A percentile compares a stretch with the other conserved stretches of the same genome.
Conservation (phyloP, 2,888 invertebrate species). For the Mesorhabditis belari region DNA sequence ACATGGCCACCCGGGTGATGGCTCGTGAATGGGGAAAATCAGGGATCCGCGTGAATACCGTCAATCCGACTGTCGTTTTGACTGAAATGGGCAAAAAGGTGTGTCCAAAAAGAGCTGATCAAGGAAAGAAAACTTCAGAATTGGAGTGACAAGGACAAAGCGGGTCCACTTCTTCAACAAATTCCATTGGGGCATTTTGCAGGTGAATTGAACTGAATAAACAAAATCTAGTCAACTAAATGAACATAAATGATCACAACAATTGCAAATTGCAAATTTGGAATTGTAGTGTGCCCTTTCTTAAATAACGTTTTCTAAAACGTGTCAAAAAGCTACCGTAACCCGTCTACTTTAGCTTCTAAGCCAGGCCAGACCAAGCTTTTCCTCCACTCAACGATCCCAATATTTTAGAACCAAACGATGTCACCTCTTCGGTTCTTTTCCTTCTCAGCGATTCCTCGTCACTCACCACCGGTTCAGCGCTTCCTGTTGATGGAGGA, state of each 20-base stretch:
- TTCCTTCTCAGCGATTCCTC: conserved; percentile 75
- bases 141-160: conserved; percentile 75
- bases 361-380: too few species aligned
- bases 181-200: conserved; percentile 74
- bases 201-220: conserved; percentile 66
- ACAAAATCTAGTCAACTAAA: too few species aligned
- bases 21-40: conserved; percentile 77
- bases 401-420: conserved; percentile 65
- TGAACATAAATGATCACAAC: too few species aligned
- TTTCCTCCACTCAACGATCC: too few species aligned
- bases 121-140: too few species aligned
- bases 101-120: too few species aligned
- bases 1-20: conserved; percentile 74
- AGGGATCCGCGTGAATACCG: conserved; percentile 75
- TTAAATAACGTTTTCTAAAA: too few species aligned
- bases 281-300: too few species aligned
- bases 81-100: conserved; percentile 73
- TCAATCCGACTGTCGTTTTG: conserved; percentile 86
- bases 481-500: conserved; percentile 79
- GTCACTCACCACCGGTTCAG: conserved; percentile 73
- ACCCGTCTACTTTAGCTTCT: too few species aligned
- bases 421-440: conserved; percentile 73
- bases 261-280: too few species aligned
- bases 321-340: too few species aligned
- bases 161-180: conserved; percentile 67